Base-by-base conservation (phyloP, 2,797 vertebrate species). In the Scomberomorus guttatus region DNA sequence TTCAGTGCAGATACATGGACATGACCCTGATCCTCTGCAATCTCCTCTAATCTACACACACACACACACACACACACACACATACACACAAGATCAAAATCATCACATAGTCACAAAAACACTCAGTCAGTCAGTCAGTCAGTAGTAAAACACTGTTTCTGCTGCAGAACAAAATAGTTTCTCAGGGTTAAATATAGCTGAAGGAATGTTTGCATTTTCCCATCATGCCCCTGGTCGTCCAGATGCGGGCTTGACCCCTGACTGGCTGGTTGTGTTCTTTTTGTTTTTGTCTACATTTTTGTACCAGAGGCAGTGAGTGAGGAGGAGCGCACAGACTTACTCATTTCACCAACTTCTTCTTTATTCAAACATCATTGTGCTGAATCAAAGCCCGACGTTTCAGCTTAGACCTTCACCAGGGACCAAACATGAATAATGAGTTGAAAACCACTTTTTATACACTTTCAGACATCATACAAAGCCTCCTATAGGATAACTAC, bases 1-100 rank as follows among this genome's bases (percentile, higher is more conserved):
- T 44, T 73, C 68, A 44, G 22, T 22, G 42, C 74, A 50, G 51
- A 65, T 57, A 12, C 72, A 17, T 18, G 60, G 66, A 66, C 50
- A 17, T 89, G 86, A 90, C 91, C 89, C 86, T 78, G 86, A 92
- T 92, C 89, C 84, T 25, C 52, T 77, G 27, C 75, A 88, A 89
- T 87, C 85, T 90, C 51, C 73, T 82, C 20, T 91, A 91, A 92
- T 93, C 87, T 80, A 67, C 81, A 68, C 60, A 68, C 60, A 62
- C 74, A 9, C 73, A 82, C 69, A 44, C 64, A 62, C 62, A 29
- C 39, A 15, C 44, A 52, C 54, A 77, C 48, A 68, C 68, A 71
- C 32, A 17, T 34, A 18, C 8, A 58, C 20, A 37, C 50, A n/a
- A 11, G 12, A 25, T 24, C 50, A 63, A 22, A 22, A 42, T 18